A percentile compares a stretch with the other conserved stretches of the same genome.
phyloP scores from a whole-genome alignment of 2,888 invertebrate species.

The Drosophila glabriapex region DNA sequence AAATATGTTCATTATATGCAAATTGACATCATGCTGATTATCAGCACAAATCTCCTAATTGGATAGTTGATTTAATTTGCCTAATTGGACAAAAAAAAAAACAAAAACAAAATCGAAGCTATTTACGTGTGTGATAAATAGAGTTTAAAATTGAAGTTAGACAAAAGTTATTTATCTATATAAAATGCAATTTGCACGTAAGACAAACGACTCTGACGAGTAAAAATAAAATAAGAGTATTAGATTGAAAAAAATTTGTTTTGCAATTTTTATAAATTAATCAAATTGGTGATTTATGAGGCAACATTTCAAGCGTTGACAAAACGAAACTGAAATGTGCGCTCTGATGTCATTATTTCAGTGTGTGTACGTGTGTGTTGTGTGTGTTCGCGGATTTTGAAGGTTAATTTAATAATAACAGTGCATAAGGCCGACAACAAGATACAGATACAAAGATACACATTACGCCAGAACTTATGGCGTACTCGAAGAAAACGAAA shows the following conservation, averaged over 20 bases:
- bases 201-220: slow-evolving; percentile 54
- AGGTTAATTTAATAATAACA: slow-evolving; percentile 80
- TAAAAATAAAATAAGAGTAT: slow-evolving; percentile 6
- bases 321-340: slow-evolving; percentile 40
- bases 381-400: slow-evolving; percentile 47
- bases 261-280: slow-evolving; percentile 69
- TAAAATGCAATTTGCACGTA: slow-evolving; percentile 54
- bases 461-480: slow-evolving; percentile 25
- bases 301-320: slow-evolving; percentile 66
- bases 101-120: slow-evolving; percentile 25
- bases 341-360: slow-evolving; percentile 75
- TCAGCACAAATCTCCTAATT: slow-evolving; percentile 62
- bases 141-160: slow-evolving; percentile 4
- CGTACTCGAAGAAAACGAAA: slow-evolving; percentile 64
- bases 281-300: slow-evolving; percentile 77
- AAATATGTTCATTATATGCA: slow-evolving; percentile 53
- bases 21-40: slow-evolving; percentile 40
- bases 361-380: slow-evolving; percentile 18
- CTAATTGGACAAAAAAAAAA: slow-evolving; percentile 64
- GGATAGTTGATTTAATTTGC: slow-evolving; percentile 69
- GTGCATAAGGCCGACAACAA: slow-evolving; percentile 38
- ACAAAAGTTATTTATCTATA: slow-evolving; percentile 7
- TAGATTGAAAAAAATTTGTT: slow-evolving; percentile 35
- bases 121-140: slow-evolving; percentile 17
- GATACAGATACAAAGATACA: slow-evolving; percentile 32